Percentiles rank a stretch among this genome's conserved stretches.
Conservation (phyloP, 1,140 invertebrate genomes). For the Drosophila prosaltans region DNA sequence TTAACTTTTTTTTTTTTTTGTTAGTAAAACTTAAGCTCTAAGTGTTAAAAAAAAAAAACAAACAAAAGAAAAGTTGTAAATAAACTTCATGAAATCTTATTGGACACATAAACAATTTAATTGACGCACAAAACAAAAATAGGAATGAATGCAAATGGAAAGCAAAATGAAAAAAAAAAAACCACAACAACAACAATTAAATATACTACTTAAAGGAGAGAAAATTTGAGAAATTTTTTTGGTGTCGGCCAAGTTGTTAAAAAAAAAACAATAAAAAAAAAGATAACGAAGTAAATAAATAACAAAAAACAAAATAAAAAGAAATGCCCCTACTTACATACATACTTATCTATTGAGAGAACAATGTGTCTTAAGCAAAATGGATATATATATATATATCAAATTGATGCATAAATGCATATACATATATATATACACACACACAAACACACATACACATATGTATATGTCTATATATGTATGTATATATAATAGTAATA, state of each 20-base stretch:
- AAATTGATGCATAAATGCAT: slow-evolving; percentile 26
- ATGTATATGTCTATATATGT: slow-evolving; percentile 26
- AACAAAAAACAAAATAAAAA: background rate
- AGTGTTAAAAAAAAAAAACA: slow-evolving; percentile 55
- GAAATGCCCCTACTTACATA: background rate
- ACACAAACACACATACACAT: background rate
- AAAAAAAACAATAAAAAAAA: background rate
- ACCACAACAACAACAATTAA: slow-evolving; percentile 3
- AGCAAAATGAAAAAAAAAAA: slow-evolving; percentile 12
- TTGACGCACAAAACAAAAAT: slow-evolving; percentile 46
- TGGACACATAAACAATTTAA: slow-evolving; percentile 64
- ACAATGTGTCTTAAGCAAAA: slow-evolving; percentile 67
- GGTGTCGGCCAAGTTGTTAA: slow-evolving; percentile 2
- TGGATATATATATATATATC: slow-evolving; percentile 21
- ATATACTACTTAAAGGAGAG: background rate
- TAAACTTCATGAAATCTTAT: slow-evolving; percentile 43
- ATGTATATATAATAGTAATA: slow-evolving; percentile 45
- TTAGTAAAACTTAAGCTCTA: slow-evolving; percentile 61
- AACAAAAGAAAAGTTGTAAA: slow-evolving; percentile 47
- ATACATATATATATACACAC: slow-evolving; percentile 34
- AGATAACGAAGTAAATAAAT: too few species aligned
- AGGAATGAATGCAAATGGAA: background rate
- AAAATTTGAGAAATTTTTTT: slow-evolving; percentile 4
- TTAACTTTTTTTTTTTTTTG: slow-evolving; percentile 60
- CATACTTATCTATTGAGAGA: slow-evolving; percentile 68